These are phyloP conservation scores for Sinocyclocheilus rhinocerous DNA, from an alignment of 2,113 vertebrate species.

Conservation along the genomic window DNA sequence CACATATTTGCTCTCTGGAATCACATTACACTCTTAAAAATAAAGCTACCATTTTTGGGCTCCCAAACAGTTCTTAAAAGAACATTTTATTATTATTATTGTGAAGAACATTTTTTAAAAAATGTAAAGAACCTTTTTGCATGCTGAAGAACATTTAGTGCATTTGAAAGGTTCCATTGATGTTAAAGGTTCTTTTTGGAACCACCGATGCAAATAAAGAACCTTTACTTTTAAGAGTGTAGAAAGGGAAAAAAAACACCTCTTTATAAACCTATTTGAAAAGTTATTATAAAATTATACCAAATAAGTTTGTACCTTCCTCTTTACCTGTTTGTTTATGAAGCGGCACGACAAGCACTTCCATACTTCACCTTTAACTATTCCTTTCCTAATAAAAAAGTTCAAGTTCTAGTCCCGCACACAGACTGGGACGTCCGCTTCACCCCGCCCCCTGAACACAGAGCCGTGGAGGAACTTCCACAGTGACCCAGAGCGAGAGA, in stretches of 20 bases:
- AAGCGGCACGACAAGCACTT: conserved; percentile 49
- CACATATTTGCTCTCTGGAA: not conserved
- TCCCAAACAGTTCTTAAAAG: not conserved
- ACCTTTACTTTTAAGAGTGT: not conserved
- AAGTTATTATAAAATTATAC: not conserved
- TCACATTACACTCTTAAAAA: not conserved
- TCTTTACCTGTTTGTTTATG: conserved; percentile 56
- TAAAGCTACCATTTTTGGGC: not conserved
- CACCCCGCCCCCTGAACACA: conserved; percentile 47
- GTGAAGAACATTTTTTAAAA: too few relatives aligned
- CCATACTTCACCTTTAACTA: conserved; percentile 45
- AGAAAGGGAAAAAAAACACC: not conserved
- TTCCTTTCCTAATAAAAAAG: conserved; percentile 23
- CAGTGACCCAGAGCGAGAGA: conserved; percentile 13
- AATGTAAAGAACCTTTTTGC: too few relatives aligned
- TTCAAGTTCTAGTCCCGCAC: conserved; percentile 34
- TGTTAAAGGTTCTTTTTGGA: not conserved
- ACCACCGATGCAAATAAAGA: not conserved
- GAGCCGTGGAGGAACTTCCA: conserved; percentile 47
- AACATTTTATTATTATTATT: too few relatives aligned
- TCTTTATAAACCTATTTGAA: not conserved
- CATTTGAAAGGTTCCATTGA: not conserved
- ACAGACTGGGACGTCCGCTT: conserved; percentile 29
- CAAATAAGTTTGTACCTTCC: not conserved
- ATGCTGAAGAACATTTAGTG: not conserved